These are phyloP conservation scores for Calyptommatus sinebrachiatus DNA, from an alignment of 2,113 vertebrate species.

Conservation along the genomic window DNA sequence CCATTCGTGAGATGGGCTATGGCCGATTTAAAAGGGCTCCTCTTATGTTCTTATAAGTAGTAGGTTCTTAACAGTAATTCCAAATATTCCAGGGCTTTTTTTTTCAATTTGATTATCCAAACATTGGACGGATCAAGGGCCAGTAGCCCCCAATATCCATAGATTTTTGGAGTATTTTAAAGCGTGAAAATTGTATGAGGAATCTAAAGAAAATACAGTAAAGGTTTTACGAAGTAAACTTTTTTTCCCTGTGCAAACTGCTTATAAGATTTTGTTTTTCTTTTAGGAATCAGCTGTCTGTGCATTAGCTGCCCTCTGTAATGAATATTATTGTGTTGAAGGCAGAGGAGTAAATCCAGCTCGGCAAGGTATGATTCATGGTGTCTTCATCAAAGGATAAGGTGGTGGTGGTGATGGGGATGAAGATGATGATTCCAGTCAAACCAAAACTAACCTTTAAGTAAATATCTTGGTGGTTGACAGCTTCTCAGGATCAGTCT, in stretches of 20 bases:
- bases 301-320: conserved; percentile 82
- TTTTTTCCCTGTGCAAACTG: no score
- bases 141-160: no score
- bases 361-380: conserved; percentile 76
- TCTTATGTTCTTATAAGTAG: no score
- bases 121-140: neutral
- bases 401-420: conserved; percentile 6
- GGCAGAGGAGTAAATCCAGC: conserved; percentile 69
- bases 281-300: conserved; percentile 78
- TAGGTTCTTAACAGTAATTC: no score
- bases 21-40: no score
- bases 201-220: neutral
- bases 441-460: neutral
- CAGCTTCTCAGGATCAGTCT: conserved; percentile 13
- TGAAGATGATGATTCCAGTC: conserved; percentile 19
- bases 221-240: neutral
- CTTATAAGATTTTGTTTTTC: neutral
- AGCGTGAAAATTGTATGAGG: neutral
- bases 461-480: neutral
- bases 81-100: no score
- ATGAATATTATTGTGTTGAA: conserved; percentile 76
- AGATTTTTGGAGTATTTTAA: neutral
- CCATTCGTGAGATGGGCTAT: no score
- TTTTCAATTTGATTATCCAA: no score
- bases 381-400: conserved; percentile 10